A percentile compares a stretch with the other conserved stretches of the same genome.
phyloP scores from a whole-genome alignment of 2,113 vertebrate genomes.

The Pollimyrus isidori region DNA sequence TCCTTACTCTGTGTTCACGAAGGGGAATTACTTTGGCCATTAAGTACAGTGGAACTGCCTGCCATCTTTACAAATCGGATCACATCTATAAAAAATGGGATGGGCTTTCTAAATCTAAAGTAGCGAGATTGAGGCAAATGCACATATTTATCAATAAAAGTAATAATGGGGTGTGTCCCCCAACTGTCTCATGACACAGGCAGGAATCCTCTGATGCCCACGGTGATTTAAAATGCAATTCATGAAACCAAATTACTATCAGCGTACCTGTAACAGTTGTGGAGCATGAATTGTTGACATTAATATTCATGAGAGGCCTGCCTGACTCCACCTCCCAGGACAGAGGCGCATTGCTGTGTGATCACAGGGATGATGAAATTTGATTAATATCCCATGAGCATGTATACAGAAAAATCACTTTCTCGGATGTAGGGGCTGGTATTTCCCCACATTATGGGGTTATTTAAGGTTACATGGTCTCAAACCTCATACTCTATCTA shows the following conservation, averaged over 20 bases:
- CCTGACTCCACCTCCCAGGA: neutral
- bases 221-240: neutral
- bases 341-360: neutral
- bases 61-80: neutral
- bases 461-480: neutral
- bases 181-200: neutral
- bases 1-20: neutral
- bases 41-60: conserved; percentile 1
- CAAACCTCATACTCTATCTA: neutral
- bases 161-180: neutral
- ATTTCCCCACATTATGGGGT: neutral
- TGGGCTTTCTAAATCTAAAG: neutral
- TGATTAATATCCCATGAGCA: neutral
- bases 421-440: neutral
- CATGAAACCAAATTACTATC: neutral
- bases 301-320: neutral
- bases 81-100: neutral
- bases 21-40: neutral
- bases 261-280: neutral
- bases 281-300: neutral
- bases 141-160: neutral
- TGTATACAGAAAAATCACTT: neutral
- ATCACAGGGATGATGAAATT: neutral
- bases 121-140: neutral
- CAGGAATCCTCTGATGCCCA: neutral